These are phyloP conservation scores for Cuculus canorus DNA, from an alignment of 2,797 vertebrate species.

Conservation along the genomic window DNA sequence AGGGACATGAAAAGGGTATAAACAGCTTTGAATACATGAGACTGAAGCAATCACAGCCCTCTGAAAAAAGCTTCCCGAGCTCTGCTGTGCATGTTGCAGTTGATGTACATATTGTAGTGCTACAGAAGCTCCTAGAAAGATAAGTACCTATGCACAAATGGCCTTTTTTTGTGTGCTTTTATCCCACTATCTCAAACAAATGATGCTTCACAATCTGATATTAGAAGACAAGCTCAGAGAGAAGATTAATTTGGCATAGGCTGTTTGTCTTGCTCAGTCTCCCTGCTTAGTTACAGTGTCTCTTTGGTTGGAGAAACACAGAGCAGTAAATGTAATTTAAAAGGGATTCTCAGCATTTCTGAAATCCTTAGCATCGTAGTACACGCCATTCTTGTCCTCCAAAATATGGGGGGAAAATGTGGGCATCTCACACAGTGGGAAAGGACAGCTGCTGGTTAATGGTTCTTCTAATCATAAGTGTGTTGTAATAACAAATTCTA, in stretches of 20 bases:
- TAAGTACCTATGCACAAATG: neutral
- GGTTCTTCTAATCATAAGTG: conserved; percentile 10
- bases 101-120: neutral
- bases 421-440: neutral
- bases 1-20: neutral
- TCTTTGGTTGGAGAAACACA: neutral
- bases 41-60: neutral
- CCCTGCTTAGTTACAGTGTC: neutral
- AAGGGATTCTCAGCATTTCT: conserved; percentile 33
- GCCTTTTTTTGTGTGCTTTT: neutral
- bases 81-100: neutral
- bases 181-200: neutral
- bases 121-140: neutral
- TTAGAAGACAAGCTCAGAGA: neutral
- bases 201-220: neutral
- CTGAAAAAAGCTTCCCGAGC: neutral
- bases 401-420: conserved; percentile 33
- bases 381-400: conserved; percentile 46
- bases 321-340: conserved; percentile 28
- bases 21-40: neutral
- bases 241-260: neutral
- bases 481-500: conserved; percentile 38
- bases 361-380: neutral
- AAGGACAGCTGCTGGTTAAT: conserved; percentile 46
- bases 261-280: neutral